Conservation (phyloP, 1,140 invertebrate species). For the Drosophila kurseongensis region DNA sequence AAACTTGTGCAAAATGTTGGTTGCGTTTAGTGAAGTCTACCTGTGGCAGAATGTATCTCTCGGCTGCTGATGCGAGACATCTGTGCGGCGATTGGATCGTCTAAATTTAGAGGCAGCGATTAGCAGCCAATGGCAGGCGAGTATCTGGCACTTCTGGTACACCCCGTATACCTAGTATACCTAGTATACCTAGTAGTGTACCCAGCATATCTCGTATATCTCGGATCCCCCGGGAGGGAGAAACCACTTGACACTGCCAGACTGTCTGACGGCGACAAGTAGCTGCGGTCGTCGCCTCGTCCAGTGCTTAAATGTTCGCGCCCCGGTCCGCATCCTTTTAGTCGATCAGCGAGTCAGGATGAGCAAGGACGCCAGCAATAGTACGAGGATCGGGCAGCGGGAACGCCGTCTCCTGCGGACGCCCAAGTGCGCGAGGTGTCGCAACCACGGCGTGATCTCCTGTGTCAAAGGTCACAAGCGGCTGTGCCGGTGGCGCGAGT, state of each 20-base stretch:
- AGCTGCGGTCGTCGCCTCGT: conserved; percentile 8
- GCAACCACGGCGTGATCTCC: conserved; percentile 95
- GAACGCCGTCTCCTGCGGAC: conserved; percentile 86
- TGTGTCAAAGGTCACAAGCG: conserved; percentile 95
- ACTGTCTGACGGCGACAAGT: conserved; percentile 66
- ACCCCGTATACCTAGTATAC: too few relatives aligned
- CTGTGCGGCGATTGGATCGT: conserved; percentile 68
- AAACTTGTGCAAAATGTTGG: too few relatives aligned
- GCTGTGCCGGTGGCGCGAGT: conserved; percentile 91
- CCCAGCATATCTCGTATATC: not conserved
- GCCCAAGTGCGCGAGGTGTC: conserved; percentile 94
- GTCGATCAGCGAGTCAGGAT: conserved; percentile 43
- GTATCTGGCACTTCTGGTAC: not conserved
- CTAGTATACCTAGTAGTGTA: too few relatives aligned
- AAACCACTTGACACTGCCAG: conserved; percentile 69
- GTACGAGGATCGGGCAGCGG: conserved; percentile 30
- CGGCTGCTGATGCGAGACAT: conserved; percentile 58
- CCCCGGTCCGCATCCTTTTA: conserved; percentile 51
- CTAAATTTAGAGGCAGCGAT: conserved; percentile 72
- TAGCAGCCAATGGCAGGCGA: conserved; percentile 74
- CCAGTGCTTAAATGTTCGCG: conserved; percentile 44
- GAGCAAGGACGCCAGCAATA: conserved; percentile 19
- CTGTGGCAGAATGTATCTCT: conserved; percentile 17
- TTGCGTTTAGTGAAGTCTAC: not conserved
- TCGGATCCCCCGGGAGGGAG: conserved; percentile 2